Base-by-base conservation (phyloP, 2,113 vertebrate species). In the Muntiacus reevesi region DNA sequence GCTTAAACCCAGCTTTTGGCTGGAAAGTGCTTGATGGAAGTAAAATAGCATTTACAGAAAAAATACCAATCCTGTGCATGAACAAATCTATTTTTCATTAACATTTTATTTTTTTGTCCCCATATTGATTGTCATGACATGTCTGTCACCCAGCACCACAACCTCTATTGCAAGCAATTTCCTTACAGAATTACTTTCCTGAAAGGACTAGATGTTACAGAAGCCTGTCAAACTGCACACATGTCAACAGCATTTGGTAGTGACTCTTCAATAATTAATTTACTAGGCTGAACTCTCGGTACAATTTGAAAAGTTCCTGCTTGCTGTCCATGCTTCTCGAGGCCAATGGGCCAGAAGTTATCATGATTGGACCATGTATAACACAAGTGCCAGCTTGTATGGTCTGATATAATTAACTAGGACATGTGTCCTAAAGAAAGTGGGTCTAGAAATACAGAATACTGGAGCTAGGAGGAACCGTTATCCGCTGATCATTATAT, bases 121-220 rank as follows among this genome's bases (percentile, higher is more conserved):
- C 0, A 0, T 94, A 92, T 89, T 89, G 96, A 98, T 87, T 88
- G 60, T 59, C 15, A 45, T 30, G 94, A 93, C 86, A 94, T 89
- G 54, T 30, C 36, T 98, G 76, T 94, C 98, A 97, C 87, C 93
- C 7, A 19, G 89, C 55, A 87, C 83, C n/a, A 28, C 52, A 92
- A 85, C 71, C 87, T 92, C 81, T 74, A 92, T 45, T 50, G 50
- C 54, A 96, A 79, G 90, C 97, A 98, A 98, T 97, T 98, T 98
- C 84, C 92, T 97, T 82, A 92, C n/a, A n/a, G 86, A 98, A 98
- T 98, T 97, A 96, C 96, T 96, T 97, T 94, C 59, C 67, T 57
- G 45, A 87, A 97, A 94, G 93, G 87, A 57, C 62, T 82, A 89
- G 82, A 78, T 21, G 3, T 94, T 93, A 52, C 12, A 93, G 60